Evolutionary conservation across 2,113 vertebrate species (phyloP), one percentile per base, ranked within the genome.

Genomic region (Phrynosoma platyrhinos): DNA sequence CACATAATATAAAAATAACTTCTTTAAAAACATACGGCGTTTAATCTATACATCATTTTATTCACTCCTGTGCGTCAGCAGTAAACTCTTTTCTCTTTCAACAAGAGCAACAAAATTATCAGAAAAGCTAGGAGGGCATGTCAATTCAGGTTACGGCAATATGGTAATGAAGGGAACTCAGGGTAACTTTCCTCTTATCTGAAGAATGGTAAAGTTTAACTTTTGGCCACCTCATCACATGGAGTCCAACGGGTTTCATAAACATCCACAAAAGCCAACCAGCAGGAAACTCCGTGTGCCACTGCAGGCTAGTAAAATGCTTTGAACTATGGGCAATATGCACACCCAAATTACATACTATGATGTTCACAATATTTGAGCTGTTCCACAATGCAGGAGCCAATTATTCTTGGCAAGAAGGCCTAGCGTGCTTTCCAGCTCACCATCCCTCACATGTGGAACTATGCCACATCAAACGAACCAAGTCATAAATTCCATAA

Each of bases 391-490:
- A 91, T 82, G 90, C 89, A 94, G 88, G 96, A 97, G 91, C 93
- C 95, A 93, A 88, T 95, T 96, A 95, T 94, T 95, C 92, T 94
- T 97, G 96, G 94, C 94, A 96, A 42, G 1, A 2, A 94, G 88
- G 87, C 86, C 91, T 88, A 88, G 89, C 68, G 14, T 16, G 83
- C 90, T 87, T 87, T 95, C 94, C 93, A 95, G 58, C 88, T 94
- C 74, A 78, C 87, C 91, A 94, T 92, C 93, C 89, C 91, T 96
- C 91, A 94, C 83, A 95, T 94, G 92, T 93, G 90, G 93, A 95
- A 82, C 75, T 87, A 52, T 90, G 82, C 90, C 92, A 95, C 94
- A 96, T 93, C 93, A 94, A 95, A 96, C 91, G 87, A 88, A 95
- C 79, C 23, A 58, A 95, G 92, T n/a, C 91, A 95, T 92, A 95